Evolutionary conservation across 2,113 vertebrate genomes (phyloP).

Genomic region (Notechis scutatus): DNA sequence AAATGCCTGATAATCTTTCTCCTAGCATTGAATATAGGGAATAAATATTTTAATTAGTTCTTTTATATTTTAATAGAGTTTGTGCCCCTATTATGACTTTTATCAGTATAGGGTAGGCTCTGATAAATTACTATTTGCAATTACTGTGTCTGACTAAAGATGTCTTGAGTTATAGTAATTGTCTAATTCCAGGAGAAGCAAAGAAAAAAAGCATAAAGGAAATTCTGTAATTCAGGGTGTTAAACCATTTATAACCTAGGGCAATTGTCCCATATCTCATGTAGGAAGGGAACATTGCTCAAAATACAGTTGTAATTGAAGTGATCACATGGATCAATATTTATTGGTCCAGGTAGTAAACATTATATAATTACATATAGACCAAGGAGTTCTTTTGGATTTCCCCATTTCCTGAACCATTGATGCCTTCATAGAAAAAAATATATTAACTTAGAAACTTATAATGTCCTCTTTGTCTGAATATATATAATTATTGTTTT

Average conservation of each 20-base stretch:
- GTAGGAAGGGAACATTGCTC: background rate
- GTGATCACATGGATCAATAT: background rate
- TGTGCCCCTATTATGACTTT: background rate
- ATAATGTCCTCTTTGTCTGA: background rate
- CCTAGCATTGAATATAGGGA: fast-evolving
- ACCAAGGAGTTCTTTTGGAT: background rate
- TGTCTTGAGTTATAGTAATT: background rate
- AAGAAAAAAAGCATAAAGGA: background rate
- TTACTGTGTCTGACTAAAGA: background rate
- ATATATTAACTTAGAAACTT: background rate
- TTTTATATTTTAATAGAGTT: background rate
- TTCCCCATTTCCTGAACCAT: background rate
- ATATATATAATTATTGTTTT: background rate
- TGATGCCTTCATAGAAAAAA: background rate
- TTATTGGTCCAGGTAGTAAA: background rate
- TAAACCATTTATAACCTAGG: background rate
- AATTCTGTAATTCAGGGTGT: background rate
- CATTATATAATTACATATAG: background rate
- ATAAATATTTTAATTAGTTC: conserved; percentile 11
- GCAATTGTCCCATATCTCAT: background rate
- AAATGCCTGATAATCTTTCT: background rate
- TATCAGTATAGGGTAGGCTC: background rate
- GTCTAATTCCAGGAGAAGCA: background rate
- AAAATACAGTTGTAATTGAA: background rate
- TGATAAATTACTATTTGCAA: background rate